A percentile compares a stretch with the other conserved stretches of the same genome.
phyloP scores from a whole-genome alignment of 2,888 invertebrate species.

The Meghimatium bilineatum region DNA sequence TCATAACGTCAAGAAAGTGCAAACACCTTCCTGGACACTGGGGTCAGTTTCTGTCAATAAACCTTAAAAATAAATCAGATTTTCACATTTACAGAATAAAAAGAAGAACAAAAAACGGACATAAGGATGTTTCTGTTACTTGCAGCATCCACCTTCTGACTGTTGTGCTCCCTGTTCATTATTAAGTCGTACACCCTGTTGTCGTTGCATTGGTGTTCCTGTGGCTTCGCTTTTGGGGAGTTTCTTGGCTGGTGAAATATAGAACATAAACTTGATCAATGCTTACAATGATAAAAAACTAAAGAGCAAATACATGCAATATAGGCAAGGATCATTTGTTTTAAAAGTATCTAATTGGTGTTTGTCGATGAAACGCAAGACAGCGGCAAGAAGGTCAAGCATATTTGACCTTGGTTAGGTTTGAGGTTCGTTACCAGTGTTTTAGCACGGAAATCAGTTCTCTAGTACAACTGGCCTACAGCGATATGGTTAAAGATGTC shows the following conservation, averaged over 20 bases:
- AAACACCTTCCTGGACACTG: not conserved
- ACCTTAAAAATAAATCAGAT: slow-evolving; percentile 12
- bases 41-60: not conserved
- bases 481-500: no score
- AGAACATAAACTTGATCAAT: no score
- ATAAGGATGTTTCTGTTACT: slow-evolving; percentile 80
- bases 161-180: slow-evolving; percentile 82
- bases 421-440: no score
- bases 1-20: not conserved
- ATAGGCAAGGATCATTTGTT: no score
- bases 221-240: slow-evolving; percentile 79
- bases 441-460: no score
- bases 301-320: no score
- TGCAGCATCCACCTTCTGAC: slow-evolving; percentile 94
- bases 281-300: no score
- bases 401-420: no score
- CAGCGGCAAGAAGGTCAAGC: no score
- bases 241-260: slow-evolving; percentile 68
- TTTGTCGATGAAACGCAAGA: no score
- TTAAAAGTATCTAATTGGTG: no score
- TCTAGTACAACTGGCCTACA: no score
- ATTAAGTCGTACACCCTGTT: slow-evolving; percentile 86
- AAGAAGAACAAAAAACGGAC: not conserved
- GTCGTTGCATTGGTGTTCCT: slow-evolving; percentile 80
- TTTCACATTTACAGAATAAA: not conserved